A percentile compares a stretch with the other conserved stretches of the same genome.
Evolutionary conservation across 2,797 vertebrate genomes (phyloP).

Genomic region (Premnoplex brunnescens): DNA sequence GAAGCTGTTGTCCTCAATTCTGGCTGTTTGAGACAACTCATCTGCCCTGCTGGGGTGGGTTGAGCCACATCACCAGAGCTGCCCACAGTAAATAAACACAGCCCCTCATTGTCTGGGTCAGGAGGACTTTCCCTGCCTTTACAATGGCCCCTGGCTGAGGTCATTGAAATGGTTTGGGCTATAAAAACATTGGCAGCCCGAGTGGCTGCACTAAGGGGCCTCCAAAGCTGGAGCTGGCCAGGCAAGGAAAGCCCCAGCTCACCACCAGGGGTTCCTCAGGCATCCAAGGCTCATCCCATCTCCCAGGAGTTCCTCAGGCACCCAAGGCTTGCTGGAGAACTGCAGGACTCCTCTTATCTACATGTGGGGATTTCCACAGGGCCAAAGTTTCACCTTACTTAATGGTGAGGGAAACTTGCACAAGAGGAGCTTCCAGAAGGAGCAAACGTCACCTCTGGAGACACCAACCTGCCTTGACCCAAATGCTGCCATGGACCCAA

Average conservation of each 20-base stretch:
- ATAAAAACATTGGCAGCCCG: not conserved
- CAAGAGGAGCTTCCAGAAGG: not conserved
- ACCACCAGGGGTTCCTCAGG: too few species aligned
- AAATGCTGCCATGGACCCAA: not conserved
- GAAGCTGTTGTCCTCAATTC: not conserved
- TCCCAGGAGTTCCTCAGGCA: not conserved
- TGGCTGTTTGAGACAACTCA: not conserved
- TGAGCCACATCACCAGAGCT: not conserved
- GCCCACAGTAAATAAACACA: not conserved
- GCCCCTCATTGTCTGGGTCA: not conserved
- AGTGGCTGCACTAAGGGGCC: fast-evolving
- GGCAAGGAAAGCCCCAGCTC: not conserved
- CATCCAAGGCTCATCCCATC: too few species aligned
- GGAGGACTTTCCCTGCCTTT: not conserved
- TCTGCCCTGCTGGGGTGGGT: not conserved
- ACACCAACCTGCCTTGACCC: not conserved
- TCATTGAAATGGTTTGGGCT: not conserved
- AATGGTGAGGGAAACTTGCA: conserved; percentile 10
- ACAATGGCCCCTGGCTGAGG: not conserved
- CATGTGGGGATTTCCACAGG: not conserved
- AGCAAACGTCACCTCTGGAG: not conserved
- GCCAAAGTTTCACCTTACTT: not conserved
- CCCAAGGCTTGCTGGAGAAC: not conserved
- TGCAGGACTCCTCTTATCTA: not conserved
- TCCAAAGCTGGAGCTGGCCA: not conserved